phyloP scores from a whole-genome alignment of 92 coral and sea anemone species.

The Phymanthus crucifer region DNA sequence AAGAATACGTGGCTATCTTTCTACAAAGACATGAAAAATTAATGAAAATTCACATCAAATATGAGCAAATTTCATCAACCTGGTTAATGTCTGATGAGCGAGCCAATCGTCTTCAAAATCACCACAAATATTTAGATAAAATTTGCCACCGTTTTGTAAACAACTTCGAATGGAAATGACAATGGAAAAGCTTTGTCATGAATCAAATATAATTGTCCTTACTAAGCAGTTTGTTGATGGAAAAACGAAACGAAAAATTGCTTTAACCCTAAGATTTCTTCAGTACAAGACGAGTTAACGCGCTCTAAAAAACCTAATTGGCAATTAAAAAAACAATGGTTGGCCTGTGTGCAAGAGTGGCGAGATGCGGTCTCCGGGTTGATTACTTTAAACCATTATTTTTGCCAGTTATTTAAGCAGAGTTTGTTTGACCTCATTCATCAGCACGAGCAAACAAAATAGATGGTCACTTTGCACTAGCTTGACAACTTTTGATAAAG shows the following conservation, averaged over 20 bases:
- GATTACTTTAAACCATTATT: slow-evolving; percentile 14
- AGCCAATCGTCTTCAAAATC: slow-evolving; percentile 18
- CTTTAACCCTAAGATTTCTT: neutral
- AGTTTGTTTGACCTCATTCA: slow-evolving; percentile 14
- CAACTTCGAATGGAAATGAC: slow-evolving; percentile 5
- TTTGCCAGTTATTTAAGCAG: neutral
- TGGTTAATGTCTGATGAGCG: slow-evolving; percentile 5
- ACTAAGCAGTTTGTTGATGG: neutral
- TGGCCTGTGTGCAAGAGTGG: neutral
- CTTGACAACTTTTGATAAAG: neutral
- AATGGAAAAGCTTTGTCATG: neutral
- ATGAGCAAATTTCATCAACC: slow-evolving; percentile 29
- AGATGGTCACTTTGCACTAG: slow-evolving; percentile 24
- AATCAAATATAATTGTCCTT: neutral
- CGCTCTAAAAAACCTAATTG: neutral
- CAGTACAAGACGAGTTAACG: neutral
- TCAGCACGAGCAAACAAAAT: slow-evolving; percentile 13
- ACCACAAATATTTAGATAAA: slow-evolving; percentile 33
- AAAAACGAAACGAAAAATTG: neutral
- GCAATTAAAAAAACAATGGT: neutral
- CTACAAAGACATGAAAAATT: slow-evolving; percentile 16
- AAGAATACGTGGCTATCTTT: neutral
- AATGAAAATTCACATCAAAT: slow-evolving; percentile 3
- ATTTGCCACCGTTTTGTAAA: slow-evolving; percentile 42
- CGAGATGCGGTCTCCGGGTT: slow-evolving; percentile 1